Evolutionary conservation across 2,888 invertebrate genomes (phyloP).

Genomic region (Schizotus pectinicornis): DNA sequence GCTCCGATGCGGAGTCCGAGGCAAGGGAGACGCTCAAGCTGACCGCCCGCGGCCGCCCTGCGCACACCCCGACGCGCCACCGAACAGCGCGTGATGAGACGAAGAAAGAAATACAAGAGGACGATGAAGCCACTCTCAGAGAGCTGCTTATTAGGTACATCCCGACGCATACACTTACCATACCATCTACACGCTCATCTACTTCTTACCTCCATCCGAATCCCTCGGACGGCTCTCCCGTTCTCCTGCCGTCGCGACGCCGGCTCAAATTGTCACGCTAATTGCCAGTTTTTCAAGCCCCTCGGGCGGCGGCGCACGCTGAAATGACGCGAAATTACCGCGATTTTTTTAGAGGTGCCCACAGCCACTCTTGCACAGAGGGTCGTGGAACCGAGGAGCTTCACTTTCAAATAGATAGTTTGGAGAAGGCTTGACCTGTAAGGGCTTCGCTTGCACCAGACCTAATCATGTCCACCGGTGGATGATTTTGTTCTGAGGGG

Average conservation of each 20-base stretch:
- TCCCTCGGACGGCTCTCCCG: not conserved
- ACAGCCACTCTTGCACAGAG: too few relatives aligned
- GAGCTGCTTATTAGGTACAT: slow-evolving; percentile 88
- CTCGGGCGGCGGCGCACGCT: too few relatives aligned
- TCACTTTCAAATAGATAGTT: too few relatives aligned
- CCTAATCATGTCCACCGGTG: too few relatives aligned
- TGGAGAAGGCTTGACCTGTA: too few relatives aligned
- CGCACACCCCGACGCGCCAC: slow-evolving; percentile 51
- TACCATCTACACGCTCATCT: slow-evolving; percentile 20
- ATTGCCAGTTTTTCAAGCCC: too few relatives aligned
- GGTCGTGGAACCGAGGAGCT: too few relatives aligned
- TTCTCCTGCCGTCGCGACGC: slow-evolving; percentile 1
- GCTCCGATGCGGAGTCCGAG: slow-evolving; percentile 51
- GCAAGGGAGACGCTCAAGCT: slow-evolving; percentile 58
- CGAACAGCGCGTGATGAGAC: slow-evolving; percentile 74
- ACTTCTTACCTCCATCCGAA: slow-evolving; percentile 12
- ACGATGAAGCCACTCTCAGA: slow-evolving; percentile 92
- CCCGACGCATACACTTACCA: slow-evolving; percentile 22
- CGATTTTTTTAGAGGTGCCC: too few relatives aligned
- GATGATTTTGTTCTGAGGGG: too few relatives aligned
- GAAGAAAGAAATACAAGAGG: slow-evolving; percentile 75
- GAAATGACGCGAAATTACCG: too few relatives aligned
- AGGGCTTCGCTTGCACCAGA: too few relatives aligned
- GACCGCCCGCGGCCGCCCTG: slow-evolving; percentile 58
- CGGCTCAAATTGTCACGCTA: not conserved